Evolutionary conservation across 2,797 vertebrate genomes (phyloP).

Genomic region (Heliangelus exortis): DNA sequence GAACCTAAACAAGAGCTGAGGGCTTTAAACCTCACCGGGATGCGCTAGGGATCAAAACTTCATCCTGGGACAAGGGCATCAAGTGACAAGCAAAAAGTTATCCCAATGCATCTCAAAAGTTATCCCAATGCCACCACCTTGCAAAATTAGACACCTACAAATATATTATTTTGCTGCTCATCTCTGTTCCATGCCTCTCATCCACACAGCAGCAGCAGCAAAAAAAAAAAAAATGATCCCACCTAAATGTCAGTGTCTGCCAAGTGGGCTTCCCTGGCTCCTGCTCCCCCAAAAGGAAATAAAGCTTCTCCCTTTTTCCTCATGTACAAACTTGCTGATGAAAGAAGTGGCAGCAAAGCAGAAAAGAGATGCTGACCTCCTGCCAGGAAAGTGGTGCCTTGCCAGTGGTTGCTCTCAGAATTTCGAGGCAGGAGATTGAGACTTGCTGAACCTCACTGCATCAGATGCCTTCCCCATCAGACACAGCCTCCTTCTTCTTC

Average conservation of each 20-base stretch:
- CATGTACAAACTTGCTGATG: not conserved
- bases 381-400: not conserved
- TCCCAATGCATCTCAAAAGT: not conserved
- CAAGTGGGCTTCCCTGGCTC: not conserved
- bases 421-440: not conserved
- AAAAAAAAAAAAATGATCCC: not conserved
- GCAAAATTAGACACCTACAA: not conserved
- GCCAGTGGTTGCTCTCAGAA: not conserved
- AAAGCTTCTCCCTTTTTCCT: not conserved
- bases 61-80: not conserved
- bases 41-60: not conserved
- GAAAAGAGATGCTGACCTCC: not conserved
- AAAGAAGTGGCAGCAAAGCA: not conserved
- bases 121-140: not conserved
- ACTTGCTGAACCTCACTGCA: not conserved
- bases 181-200: not conserved
- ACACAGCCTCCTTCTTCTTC: not conserved
- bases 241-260: not conserved
- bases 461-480: not conserved
- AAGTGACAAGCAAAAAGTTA: not conserved
- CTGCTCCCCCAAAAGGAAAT: not conserved
- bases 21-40: not conserved
- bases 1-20: not conserved
- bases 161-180: not conserved
- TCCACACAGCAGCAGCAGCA: not conserved